A percentile compares a stretch with the other conserved stretches of the same genome.
phyloP scores from a whole-genome alignment of 2,113 vertebrate species.

The Pantherophis guttatus region DNA sequence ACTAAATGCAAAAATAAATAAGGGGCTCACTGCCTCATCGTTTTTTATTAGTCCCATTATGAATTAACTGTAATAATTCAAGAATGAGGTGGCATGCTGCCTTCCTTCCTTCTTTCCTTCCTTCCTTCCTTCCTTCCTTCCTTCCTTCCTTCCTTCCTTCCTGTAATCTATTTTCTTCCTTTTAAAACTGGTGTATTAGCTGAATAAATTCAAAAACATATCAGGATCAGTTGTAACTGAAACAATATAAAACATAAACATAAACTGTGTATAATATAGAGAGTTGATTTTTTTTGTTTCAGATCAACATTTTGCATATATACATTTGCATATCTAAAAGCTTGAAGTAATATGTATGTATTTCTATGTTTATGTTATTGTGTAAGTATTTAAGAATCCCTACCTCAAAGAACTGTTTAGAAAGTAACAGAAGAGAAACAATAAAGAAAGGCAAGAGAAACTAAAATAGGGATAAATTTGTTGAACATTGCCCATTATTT shows the following conservation, averaged over 20 bases:
- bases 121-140: no score
- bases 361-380: neutral
- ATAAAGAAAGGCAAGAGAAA: neutral
- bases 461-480: no score
- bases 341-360: neutral
- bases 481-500: neutral
- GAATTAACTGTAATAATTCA: neutral
- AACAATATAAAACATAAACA: neutral
- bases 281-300: conserved; percentile 17
- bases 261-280: neutral
- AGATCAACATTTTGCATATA: neutral
- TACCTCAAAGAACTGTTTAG: neutral
- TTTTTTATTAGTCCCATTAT: neutral
- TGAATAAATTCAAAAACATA: neutral
- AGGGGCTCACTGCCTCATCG: neutral
- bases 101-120: neutral
- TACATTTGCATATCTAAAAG: neutral
- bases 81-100: no score
- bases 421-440: neutral
- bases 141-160: neutral
- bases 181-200: neutral
- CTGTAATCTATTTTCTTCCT: neutral
- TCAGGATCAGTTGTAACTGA: neutral
- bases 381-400: neutral
- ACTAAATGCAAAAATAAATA: neutral